Conservation (phyloP, 2,888 invertebrate species). For the Ophion costatus region DNA sequence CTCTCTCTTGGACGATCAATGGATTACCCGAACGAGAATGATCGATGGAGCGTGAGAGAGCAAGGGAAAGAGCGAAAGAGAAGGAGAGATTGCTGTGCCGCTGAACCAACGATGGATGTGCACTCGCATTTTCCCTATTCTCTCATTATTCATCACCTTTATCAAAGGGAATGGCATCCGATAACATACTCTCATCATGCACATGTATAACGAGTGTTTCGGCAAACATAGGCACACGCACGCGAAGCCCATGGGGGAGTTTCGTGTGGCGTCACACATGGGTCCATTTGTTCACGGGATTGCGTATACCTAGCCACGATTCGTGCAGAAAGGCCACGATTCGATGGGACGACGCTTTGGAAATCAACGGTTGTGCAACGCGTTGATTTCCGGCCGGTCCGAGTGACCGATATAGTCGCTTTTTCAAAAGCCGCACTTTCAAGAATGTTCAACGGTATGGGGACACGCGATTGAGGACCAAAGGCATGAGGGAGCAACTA, state of each 20-base stretch:
- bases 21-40: constrained; percentile 51
- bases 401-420: constrained; percentile 10
- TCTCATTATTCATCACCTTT: constrained; percentile 46
- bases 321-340: neutral
- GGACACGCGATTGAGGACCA: too few relatives aligned
- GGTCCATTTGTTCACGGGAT: neutral
- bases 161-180: constrained; percentile 49
- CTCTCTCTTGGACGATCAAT: constrained; percentile 45
- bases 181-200: constrained; percentile 41
- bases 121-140: constrained; percentile 11
- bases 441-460: too few relatives aligned
- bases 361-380: constrained; percentile 25
- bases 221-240: neutral
- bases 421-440: neutral
- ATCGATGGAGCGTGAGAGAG: neutral
- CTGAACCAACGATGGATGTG: constrained; percentile 38
- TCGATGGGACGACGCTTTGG: constrained; percentile 15
- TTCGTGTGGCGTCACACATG: neutral
- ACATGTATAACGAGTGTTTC: constrained; percentile 25
- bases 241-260: neutral
- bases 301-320: neutral
- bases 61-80: constrained; percentile 4
- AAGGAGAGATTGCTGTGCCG: constrained; percentile 2
- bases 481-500: too few relatives aligned
- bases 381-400: constrained; percentile 51